Percentiles rank a stretch among this genome's conserved stretches.
Conservation (phyloP, 2,113 vertebrate species). For the Atherinomorus stipes region DNA sequence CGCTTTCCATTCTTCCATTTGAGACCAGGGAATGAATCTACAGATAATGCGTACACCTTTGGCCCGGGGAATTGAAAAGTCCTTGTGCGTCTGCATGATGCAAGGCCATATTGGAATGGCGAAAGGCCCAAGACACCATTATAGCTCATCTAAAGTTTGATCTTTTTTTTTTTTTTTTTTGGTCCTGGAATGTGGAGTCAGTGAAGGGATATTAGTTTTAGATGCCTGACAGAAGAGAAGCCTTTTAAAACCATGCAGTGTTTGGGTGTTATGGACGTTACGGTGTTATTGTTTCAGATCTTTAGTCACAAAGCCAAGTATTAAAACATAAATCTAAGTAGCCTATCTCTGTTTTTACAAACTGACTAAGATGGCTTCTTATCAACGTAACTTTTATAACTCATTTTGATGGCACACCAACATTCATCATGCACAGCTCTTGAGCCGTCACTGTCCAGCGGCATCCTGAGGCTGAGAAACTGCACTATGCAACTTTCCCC, state of each 20-base stretch:
- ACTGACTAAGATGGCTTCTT: too few relatives aligned
- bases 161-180: slow-evolving; percentile 7
- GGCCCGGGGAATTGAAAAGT: slow-evolving; percentile 55
- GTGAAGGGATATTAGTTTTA: slow-evolving; percentile 34
- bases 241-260: slow-evolving; percentile 13
- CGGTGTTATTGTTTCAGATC: too few relatives aligned
- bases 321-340: too few relatives aligned
- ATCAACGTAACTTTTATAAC: too few relatives aligned
- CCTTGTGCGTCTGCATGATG: slow-evolving; percentile 33
- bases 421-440: too few relatives aligned
- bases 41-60: slow-evolving; percentile 65
- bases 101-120: slow-evolving; percentile 50
- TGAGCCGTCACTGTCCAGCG: too few relatives aligned
- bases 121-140: slow-evolving; percentile 47
- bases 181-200: slow-evolving; percentile 8
- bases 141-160: slow-evolving; percentile 67
- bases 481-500: too few relatives aligned
- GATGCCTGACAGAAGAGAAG: slow-evolving; percentile 17
- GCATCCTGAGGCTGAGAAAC: too few relatives aligned
- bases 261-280: too few relatives aligned
- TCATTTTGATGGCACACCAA: too few relatives aligned
- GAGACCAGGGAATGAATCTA: slow-evolving; percentile 62
- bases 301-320: too few relatives aligned
- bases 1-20: slow-evolving; percentile 54
- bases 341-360: too few relatives aligned